Evolutionary conservation across 2,113 vertebrate species (phyloP), one percentile per base, ranked within the genome.

Genomic region (Nannobrachium achirus): DNA sequence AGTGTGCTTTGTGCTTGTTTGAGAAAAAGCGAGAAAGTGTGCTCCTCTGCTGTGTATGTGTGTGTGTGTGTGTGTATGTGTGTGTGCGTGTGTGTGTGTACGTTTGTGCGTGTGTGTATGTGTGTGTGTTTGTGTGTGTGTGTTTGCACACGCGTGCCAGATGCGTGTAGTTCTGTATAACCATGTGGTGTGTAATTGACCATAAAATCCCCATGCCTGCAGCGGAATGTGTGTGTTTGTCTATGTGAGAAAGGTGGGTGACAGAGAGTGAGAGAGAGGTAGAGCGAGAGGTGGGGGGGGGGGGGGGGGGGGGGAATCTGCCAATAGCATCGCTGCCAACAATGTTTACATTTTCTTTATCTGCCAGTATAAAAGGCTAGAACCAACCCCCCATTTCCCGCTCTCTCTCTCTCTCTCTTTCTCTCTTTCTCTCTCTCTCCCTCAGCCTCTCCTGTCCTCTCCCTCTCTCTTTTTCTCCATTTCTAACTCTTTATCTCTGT

Each of bases 341-440:
- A 77, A 16, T 53, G 83, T 83, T 90, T 88, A 79, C 69, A 79
- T 83, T 81, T 42, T 66, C 75, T 61, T 56, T 62, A 70, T 72
- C 52, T 81, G 78, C 66, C 41, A 76, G 79, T 74, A 79, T 78
- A 73, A 73, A 79, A 79, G 55, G 65, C 73, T 59, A 75, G 76
- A 78, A 71, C 81, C 75, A 69, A 33, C 84, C 82, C n/a, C 68
- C 68, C 18, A n/a, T 6, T 8, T 51, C 68, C 56, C 65, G 80
- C 8, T 16, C 52, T 11, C 15, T 44, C 15, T 42, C 58, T 14
- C 20, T 45, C 45, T n/a, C 56, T 63, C 60, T 33, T 13, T 46
- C 16, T 25, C 41, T 56, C 53, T 60, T 73, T 74, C 71, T 51
- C 20, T 10, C 25, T 18, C 33, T 19, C 55, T 59, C 38, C 75